Evolutionary conservation across 2,113 vertebrate genomes (phyloP), one percentile per base, ranked within the genome.

Genomic region (Stomatorhinus ivindoensis): DNA sequence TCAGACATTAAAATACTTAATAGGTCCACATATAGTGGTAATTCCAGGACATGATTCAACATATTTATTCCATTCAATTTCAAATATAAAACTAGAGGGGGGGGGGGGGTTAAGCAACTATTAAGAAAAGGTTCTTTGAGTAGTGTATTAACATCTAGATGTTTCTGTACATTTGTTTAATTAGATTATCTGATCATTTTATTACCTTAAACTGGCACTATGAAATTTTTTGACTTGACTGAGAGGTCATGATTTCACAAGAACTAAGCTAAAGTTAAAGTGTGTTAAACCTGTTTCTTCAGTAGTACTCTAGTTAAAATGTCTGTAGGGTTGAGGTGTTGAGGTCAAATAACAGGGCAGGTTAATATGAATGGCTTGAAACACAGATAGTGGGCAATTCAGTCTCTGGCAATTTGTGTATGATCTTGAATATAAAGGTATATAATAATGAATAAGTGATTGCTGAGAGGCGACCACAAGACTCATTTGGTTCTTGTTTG

Each of bases 401-500:
- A 76, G 3, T 39, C 10, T 76, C 69, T 17, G 69, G 69, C 35
- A 15, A 13, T 39, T 17, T 80, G 35, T 76, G 35, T 76, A 19
- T 35, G 73, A 80, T 13, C 35, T 42, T 42, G 1, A 76, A 76
- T 35, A 17, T 19, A 80, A 42, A 42, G 73, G 73, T 39, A 17
- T 80, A 42, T 7, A 42, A 80, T 15, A 42, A 19, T 80, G 17
- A 39, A 42, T 80, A 42, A 42, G 73, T 80, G 73, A 5, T 19
- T 39, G 61, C 39, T 21, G 19, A 86, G 1, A 44, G 13, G 24
- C 5, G 17, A 35, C 11, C 47, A 44, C 46, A 55, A 13, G 24
- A n/a, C 61, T 91, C n/a, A 91, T 88, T 4, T 46, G 61, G 15
- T 91, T 27, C 80, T 55, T 89, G 48, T 84, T 35, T 91, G 47